Evolutionary conservation across 2,797 vertebrate genomes (phyloP).

Genomic region (Arnoldichthys spilopterus): DNA sequence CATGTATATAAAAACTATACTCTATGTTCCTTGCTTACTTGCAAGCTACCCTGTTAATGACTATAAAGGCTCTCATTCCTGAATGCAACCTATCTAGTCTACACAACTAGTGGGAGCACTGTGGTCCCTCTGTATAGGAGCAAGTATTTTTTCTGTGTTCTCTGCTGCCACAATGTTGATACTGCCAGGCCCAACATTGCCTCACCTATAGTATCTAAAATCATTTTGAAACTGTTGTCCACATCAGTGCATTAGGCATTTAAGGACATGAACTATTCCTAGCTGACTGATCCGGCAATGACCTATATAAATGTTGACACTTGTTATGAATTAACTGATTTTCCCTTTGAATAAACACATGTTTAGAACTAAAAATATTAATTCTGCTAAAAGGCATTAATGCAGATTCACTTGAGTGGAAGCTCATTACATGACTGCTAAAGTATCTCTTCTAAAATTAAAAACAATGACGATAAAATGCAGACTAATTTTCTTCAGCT

Average conservation of each 20-base stretch:
- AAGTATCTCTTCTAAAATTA: neutral
- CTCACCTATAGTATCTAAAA: neutral
- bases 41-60: neutral
- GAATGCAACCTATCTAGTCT: neutral
- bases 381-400: conserved; percentile 17
- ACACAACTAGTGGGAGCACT: neutral
- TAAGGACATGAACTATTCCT: conserved; percentile 8
- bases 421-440: neutral
- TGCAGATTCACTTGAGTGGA: conserved; percentile 1
- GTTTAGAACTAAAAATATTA: conserved; percentile 12
- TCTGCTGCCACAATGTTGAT: neutral
- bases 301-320: conserved; percentile 3
- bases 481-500: conserved; percentile 30
- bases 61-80: neutral
- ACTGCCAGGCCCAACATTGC: neutral
- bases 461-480: conserved; percentile 5
- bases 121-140: neutral
- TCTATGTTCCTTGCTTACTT: neutral
- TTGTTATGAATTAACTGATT: conserved; percentile 11
- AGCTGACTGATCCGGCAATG: neutral
- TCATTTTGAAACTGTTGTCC: neutral
- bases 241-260: neutral
- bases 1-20: neutral
- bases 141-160: neutral
- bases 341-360: neutral